phyloP scores from a whole-genome alignment of 2,888 invertebrate species.

The Drosophila ustulata region DNA sequence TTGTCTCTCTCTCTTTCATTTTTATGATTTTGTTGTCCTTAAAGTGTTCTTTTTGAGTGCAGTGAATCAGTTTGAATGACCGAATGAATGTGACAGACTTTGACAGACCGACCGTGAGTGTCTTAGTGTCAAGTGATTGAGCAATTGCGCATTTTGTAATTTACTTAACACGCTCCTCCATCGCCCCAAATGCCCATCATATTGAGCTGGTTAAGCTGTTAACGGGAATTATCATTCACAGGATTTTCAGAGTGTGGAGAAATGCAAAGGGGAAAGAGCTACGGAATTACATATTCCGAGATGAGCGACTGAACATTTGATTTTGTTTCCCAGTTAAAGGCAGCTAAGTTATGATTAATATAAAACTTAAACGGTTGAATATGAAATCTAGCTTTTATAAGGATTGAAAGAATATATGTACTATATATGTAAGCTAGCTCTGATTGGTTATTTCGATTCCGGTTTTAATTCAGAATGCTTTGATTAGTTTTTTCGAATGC shows the following conservation, averaged over 20 bases:
- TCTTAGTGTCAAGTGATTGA: conserved; percentile 47
- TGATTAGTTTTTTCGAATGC: no score
- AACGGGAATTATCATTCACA: not conserved
- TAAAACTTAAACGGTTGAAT: no score
- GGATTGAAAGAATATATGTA: no score
- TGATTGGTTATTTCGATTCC: no score
- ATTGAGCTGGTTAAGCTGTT: conserved; percentile 16
- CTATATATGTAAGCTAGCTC: no score
- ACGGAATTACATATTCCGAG: no score
- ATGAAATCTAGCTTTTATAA: no score
- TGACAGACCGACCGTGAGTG: conserved; percentile 2
- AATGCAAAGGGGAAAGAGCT: no score
- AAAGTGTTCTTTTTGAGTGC: conserved; percentile 31
- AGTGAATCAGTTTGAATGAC: conserved; percentile 42
- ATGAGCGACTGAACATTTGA: no score
- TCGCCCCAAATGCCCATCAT: not conserved
- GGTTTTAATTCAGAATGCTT: no score
- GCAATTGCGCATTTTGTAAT: conserved; percentile 50
- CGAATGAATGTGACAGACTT: conserved; percentile 5
- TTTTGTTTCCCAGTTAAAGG: no score
- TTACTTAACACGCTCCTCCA: conserved; percentile 39
- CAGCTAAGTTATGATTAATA: no score
- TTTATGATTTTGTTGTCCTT: not conserved
- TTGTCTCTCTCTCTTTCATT: not conserved
- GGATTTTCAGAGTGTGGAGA: not conserved